Evolutionary conservation across 2,113 vertebrate genomes (phyloP), one percentile per base, ranked within the genome.

Genomic region (Lynx canadensis): DNA sequence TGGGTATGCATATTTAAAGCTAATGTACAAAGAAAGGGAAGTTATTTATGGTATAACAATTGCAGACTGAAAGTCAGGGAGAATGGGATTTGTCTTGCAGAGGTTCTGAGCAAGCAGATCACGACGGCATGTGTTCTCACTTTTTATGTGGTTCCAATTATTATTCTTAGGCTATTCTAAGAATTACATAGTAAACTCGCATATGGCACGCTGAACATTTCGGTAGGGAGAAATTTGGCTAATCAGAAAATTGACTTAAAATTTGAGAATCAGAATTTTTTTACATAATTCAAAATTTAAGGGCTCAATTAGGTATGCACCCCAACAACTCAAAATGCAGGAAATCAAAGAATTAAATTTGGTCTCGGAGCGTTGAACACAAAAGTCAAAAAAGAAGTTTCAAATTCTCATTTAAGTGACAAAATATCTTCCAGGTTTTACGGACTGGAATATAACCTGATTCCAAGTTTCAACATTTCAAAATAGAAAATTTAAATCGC

Each of bases 41-140:
- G 63, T 88, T 91, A 88, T 83, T 97, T 96, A 76, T 57, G 45
- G 52, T 11, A 13, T 33, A 87, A 87, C 31, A 76, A 68, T 55
- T 41, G 4, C 14, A 90, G n/a, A 73, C 55, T 50, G 29, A 93
- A 97, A 91, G 78, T 82, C 25, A 92, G 80, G 19, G 3, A 87
- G 96, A 95, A 55, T 27, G 8, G 25, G 19, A 88, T 88, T 81
- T 50, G 16, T 91, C 87, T 95, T 83, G 33, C 73, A 86, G 63
- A 96, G 41, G 14, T 74, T 92, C 69, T 83, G 36, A 94, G 33
- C 18, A 92, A 88, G 29, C 2, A 73, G 84, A 80, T 78, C 52
- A 63, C 11, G 38, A 33, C 52, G 65, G 29, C 31, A 0, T 50
- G 5, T 69, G 7, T n/a, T 36, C 80, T 69, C 31, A 82, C 18